Conservation (phyloP, 2,888 invertebrate genomes). For the Dysmachus trigonus region DNA sequence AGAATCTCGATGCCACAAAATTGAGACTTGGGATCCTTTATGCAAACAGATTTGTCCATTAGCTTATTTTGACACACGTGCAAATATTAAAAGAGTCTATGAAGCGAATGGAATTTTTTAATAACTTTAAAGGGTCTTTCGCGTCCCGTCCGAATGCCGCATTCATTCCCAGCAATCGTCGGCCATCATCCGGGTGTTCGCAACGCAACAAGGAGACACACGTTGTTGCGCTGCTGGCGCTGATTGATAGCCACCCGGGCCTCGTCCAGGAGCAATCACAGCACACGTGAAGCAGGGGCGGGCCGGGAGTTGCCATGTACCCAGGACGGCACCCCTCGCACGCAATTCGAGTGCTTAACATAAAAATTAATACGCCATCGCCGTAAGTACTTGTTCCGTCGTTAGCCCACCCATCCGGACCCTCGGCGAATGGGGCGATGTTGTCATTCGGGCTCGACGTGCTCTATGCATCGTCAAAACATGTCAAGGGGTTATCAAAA, state of each 20-base stretch:
- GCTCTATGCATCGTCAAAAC: slow-evolving; percentile 20
- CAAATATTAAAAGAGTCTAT: neutral
- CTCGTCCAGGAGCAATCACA: neutral
- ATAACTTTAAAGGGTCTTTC: neutral
- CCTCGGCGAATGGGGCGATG: slow-evolving; percentile 4
- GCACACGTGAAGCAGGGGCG: neutral
- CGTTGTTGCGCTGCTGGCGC: slow-evolving; percentile 24
- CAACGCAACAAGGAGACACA: slow-evolving; percentile 6
- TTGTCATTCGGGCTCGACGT: slow-evolving; percentile 21
- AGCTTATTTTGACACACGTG: neutral
- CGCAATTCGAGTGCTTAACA: slow-evolving; percentile 45
- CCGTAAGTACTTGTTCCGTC: slow-evolving; percentile 48
- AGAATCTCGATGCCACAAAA: neutral
- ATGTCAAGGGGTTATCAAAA: slow-evolving; percentile 41
- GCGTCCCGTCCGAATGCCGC: neutral
- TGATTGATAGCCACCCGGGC: slow-evolving; percentile 20
- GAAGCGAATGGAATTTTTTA: neutral
- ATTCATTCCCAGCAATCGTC: neutral
- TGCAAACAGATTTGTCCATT: neutral
- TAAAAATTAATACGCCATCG: slow-evolving; percentile 49
- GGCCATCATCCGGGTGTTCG: neutral
- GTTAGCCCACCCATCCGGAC: slow-evolving; percentile 17
- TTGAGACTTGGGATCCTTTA: neutral
- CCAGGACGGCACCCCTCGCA: slow-evolving; percentile 38
- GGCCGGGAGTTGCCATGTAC: slow-evolving; percentile 19